Evolutionary conservation across 1,140 invertebrate species (phyloP).

Genomic region (Drosophila malerkotliana): DNA sequence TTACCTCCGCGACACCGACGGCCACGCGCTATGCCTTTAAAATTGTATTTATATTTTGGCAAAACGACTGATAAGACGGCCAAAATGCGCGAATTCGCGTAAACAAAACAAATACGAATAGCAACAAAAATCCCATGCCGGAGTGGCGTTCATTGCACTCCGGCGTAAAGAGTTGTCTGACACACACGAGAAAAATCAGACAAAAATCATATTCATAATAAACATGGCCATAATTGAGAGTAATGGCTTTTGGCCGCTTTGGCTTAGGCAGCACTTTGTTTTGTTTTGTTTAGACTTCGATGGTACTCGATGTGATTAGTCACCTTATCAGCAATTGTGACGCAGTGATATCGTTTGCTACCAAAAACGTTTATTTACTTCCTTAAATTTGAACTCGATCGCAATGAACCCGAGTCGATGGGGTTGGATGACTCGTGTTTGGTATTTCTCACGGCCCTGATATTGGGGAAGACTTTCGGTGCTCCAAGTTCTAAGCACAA

Average conservation of each 20-base stretch:
- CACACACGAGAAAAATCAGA: slow-evolving; percentile 41
- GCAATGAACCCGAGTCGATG: slow-evolving; percentile 56
- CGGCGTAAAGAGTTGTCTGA: slow-evolving; percentile 48
- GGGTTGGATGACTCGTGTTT: slow-evolving; percentile 14
- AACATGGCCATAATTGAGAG: slow-evolving; percentile 18
- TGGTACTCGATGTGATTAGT: slow-evolving; percentile 15
- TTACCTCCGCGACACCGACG: slow-evolving; percentile 10
- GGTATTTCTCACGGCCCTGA: slow-evolving; percentile 68
- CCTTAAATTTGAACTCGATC: slow-evolving; percentile 70
- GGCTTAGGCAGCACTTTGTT: slow-evolving; percentile 30
- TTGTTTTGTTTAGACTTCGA: slow-evolving; percentile 17
- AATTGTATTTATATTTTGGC: slow-evolving; percentile 46
- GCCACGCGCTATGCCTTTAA: slow-evolving; percentile 30
- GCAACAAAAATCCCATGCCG: slow-evolving; percentile 12
- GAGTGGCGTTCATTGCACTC: slow-evolving; percentile 69
- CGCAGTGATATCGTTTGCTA: slow-evolving; percentile 38
- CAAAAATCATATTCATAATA: slow-evolving; percentile 14
- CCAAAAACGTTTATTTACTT: slow-evolving; percentile 51
- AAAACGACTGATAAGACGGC: slow-evolving; percentile 66
- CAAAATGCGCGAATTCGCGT: slow-evolving; percentile 51
- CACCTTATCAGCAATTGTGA: slow-evolving; percentile 42
- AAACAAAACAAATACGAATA: slow-evolving; percentile 71
- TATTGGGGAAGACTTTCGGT: slow-evolving; percentile 44
- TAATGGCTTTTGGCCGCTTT: slow-evolving; percentile 25
- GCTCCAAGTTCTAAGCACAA: slow-evolving; percentile 19